Evolutionary conservation across 2,797 vertebrate species (phyloP).

Genomic region (Notolabrus celidotus): DNA sequence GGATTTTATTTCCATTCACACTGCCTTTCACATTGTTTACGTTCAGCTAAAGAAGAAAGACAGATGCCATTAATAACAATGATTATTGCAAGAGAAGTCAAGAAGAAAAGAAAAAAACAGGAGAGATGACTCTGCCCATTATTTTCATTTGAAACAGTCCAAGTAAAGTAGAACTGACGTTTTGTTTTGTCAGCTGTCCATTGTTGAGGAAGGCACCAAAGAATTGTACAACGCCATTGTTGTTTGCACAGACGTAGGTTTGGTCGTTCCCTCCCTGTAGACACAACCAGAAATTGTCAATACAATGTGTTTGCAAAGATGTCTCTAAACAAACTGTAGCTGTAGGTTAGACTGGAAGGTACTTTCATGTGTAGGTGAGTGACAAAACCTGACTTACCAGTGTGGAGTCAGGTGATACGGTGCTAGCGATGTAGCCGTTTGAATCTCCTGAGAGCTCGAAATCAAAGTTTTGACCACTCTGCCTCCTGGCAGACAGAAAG

Average conservation of each 20-base stretch:
- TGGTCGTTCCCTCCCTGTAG: constrained; percentile 30
- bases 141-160: too few relatives aligned
- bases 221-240: not conserved
- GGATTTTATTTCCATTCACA: rapidly evolving
- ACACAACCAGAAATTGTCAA: constrained; percentile 12
- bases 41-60: constrained; percentile 29
- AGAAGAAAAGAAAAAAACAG: too few relatives aligned
- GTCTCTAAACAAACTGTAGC: not conserved
- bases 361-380: not conserved
- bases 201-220: not conserved
- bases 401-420: rapidly evolving
- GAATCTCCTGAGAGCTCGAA: constrained; percentile 50
- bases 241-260: constrained; percentile 63
- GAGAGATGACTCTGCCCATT: too few relatives aligned
- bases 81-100: too few relatives aligned
- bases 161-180: constrained; percentile 28
- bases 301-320: not conserved
- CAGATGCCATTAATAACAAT: not conserved
- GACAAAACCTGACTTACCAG: constrained; percentile 30
- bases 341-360: not conserved
- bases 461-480: not conserved
- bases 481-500: constrained; percentile 3
- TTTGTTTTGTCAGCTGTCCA: rapidly evolving
- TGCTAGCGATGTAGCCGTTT: constrained; percentile 19
- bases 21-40: constrained; percentile 50